Evolutionary conservation across 2,113 vertebrate species (phyloP).

Genomic region (Haemorhous mexicanus): DNA sequence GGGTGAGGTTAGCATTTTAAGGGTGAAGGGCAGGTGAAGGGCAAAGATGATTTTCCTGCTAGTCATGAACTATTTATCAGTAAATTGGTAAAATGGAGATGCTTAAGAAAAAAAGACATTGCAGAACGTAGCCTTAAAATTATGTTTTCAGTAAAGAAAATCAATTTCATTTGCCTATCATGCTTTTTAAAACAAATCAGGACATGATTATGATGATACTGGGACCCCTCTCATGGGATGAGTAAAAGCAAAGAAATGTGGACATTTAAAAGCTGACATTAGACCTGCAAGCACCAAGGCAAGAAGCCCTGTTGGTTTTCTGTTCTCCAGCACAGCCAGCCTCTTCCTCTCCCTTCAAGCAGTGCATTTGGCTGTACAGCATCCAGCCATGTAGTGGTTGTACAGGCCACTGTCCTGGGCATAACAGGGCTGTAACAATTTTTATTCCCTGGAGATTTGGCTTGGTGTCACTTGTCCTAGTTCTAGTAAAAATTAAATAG

Average conservation of each 20-base stretch:
- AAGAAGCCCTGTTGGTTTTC: background rate
- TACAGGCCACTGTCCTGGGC: background rate
- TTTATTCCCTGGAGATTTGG: background rate
- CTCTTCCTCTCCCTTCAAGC: background rate
- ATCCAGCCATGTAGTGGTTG: background rate
- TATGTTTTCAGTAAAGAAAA: background rate
- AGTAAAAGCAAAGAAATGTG: background rate
- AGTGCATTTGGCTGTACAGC: rapidly evolving
- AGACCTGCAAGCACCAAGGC: background rate
- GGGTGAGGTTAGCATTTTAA: background rate
- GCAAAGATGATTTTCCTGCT: background rate
- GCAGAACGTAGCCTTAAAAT: background rate
- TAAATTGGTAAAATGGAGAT: background rate
- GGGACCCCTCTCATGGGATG: background rate
- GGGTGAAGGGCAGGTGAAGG: background rate
- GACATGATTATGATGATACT: background rate
- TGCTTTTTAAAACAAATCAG: background rate
- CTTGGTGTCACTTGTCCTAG: background rate
- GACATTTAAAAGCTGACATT: background rate
- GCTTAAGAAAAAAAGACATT: background rate
- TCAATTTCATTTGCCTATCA: rapidly evolving
- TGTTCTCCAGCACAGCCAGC: background rate
- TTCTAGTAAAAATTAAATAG: background rate
- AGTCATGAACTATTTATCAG: background rate
- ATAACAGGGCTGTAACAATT: background rate